Conservation (phyloP, 2,113 vertebrate species). For the Salvelinus sp. region DNA sequence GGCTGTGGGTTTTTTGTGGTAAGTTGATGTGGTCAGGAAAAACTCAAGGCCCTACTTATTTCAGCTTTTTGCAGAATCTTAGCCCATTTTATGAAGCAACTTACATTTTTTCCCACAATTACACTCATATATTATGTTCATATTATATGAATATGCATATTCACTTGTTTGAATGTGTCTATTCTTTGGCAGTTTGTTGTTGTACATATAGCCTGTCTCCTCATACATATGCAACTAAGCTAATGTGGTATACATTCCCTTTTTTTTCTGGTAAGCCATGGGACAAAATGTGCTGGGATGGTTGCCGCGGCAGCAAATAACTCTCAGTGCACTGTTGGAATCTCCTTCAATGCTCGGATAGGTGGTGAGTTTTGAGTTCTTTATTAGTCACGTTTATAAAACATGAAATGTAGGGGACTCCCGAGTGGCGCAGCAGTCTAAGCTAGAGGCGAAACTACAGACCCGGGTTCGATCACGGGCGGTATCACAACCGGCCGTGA, state of each 20-base stretch:
- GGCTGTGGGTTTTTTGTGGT: too few species aligned
- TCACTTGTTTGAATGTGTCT: slow-evolving; percentile 3
- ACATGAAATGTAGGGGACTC: slow-evolving; percentile 54
- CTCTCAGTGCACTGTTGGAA: slow-evolving; percentile 89
- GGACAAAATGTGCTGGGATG: slow-evolving; percentile 93
- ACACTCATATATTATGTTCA: neutral
- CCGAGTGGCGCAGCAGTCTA: too few species aligned
- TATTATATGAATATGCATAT: neutral
- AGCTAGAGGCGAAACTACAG: too few species aligned
- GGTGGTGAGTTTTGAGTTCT: slow-evolving; percentile 78
- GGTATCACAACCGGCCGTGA: too few species aligned
- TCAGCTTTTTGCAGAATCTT: too few species aligned
- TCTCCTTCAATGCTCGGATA: slow-evolving; percentile 91
- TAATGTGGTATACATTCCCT: slow-evolving; percentile 8
- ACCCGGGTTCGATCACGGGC: too few species aligned
- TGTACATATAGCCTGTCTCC: too few species aligned
- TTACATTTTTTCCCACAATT: neutral
- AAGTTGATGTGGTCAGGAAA: too few species aligned
- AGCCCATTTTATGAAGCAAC: neutral
- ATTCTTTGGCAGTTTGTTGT: slow-evolving; percentile 61
- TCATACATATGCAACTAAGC: slow-evolving; percentile 48
- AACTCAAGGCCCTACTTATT: too few species aligned
- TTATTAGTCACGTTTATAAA: too few species aligned
- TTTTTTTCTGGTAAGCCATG: slow-evolving; percentile 79
- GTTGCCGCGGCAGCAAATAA: slow-evolving; percentile 92